A percentile compares a stretch with the other conserved stretches of the same genome.
These are phyloP conservation scores for Pseudomugil tenellus DNA, from an alignment of 2,797 vertebrate genomes.

Conservation along the genomic window DNA sequence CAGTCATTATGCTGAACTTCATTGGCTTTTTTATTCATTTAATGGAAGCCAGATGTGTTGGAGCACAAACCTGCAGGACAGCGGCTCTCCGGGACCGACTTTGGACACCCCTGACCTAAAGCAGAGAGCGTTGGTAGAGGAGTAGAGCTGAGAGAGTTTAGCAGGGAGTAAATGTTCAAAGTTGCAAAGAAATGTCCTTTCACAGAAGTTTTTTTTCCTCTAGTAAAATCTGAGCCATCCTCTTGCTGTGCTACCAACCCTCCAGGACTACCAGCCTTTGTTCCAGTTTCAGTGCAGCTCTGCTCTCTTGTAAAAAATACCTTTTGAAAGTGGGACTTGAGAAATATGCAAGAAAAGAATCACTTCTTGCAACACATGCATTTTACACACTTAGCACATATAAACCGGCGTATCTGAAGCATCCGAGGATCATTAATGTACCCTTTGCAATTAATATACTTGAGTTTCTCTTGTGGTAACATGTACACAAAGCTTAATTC, in stretches of 20 bases:
- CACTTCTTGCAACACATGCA: background rate
- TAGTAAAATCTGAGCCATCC: slow-evolving; percentile 70
- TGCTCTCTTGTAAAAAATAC: slow-evolving; percentile 52
- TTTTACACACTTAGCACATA: background rate
- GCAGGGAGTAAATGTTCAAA: slow-evolving; percentile 36
- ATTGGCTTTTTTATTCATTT: too few species aligned
- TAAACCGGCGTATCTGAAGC: background rate
- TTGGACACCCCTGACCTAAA: too few species aligned
- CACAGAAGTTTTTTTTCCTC: slow-evolving; percentile 54
- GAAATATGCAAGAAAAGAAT: slow-evolving; percentile 29
- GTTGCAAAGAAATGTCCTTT: slow-evolving; percentile 56
- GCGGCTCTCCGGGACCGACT: too few species aligned
- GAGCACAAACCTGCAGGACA: too few species aligned
- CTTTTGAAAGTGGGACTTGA: slow-evolving; percentile 58
- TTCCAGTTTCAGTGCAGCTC: slow-evolving; percentile 55
- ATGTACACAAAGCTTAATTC: slow-evolving; percentile 33
- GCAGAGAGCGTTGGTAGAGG: slow-evolving; percentile 12
- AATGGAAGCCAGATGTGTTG: too few species aligned
- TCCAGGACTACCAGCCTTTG: slow-evolving; percentile 63
- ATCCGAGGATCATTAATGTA: background rate
- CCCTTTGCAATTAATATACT: slow-evolving; percentile 9
- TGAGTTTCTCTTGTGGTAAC: background rate
- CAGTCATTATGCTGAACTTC: too few species aligned
- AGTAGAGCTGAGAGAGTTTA: slow-evolving; percentile 13
- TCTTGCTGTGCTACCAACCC: slow-evolving; percentile 53